These are phyloP conservation scores for Netelia fuscicornis DNA, from an alignment of 2,888 invertebrate species.

Conservation along the genomic window DNA sequence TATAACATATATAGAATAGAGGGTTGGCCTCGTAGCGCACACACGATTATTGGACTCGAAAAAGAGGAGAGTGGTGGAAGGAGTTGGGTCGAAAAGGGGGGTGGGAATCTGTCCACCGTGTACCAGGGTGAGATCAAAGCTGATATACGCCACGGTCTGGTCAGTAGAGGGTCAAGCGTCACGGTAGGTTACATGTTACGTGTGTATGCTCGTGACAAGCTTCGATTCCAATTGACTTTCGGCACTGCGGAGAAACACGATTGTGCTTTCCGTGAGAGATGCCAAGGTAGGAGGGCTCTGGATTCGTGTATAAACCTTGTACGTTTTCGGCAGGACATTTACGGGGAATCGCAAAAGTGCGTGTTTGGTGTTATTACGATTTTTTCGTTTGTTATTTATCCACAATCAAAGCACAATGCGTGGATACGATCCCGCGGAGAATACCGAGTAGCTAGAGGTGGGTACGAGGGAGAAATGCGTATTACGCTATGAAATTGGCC, in stretches of 20 bases:
- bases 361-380: conserved; percentile 25
- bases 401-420: too few relatives aligned
- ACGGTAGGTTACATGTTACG: conserved; percentile 36
- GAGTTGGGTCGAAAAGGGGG: background rate
- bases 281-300: background rate
- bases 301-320: background rate
- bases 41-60: conserved; percentile 57
- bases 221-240: conserved; percentile 55
- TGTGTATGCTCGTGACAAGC: conserved; percentile 44
- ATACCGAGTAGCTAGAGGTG: too few relatives aligned
- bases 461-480: too few relatives aligned
- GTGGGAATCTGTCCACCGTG: conserved; percentile 6
- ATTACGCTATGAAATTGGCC: background rate
- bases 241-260: conserved; percentile 16
- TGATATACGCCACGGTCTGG: conserved; percentile 17
- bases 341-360: conserved; percentile 4
- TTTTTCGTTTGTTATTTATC: background rate
- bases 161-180: conserved; percentile 41
- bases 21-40: background rate
- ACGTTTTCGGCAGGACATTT: background rate
- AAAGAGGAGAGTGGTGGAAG: background rate
- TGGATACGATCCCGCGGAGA: too few relatives aligned
- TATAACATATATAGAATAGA: background rate
- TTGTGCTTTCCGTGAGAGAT: conserved; percentile 33
- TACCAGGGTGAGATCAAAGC: conserved; percentile 59